Base-by-base conservation (phyloP, 2,888 invertebrate species). In the Idaea straminata region DNA sequence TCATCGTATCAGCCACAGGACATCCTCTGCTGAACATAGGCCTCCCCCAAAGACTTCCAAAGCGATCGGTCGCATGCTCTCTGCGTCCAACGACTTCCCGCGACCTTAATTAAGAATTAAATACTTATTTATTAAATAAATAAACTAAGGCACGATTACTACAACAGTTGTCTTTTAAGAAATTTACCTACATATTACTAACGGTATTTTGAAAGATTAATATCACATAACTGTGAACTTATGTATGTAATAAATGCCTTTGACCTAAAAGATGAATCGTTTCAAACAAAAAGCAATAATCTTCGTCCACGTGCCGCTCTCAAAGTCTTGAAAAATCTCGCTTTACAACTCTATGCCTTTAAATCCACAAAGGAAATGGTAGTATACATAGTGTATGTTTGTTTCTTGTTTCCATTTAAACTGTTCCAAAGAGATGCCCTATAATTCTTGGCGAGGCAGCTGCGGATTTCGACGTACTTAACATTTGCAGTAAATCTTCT, bases 391-490 rank as follows among this genome's bases (percentile, higher is more conserved):
- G 76, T 73, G 76, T 76, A 74, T 72, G 76, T 77, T 77, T 77
- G 74, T 75, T 77, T 72, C 75, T 76, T 81, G 81, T 79, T 81
- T 78, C 78, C 77, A 82, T 81, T 83, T 77, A 73, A 79, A 75
- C 69, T 72, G 74, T 69, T 77, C 71, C 71, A 77, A 81, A 81
- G 80, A 80, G 77, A 77, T 80, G 74, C 72, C 76, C 73, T 76
- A 76, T 72, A 76, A 78, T 77, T 78, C 75, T 74, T 76, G 70
- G 75, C 70, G 74, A 73, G 71, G 73, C 74, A 73, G 73, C 74
- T 68, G 69, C 72, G 74, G 68, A 68, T 74, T 72, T 69, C 66
- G 71, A 65, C 69, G 72, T 73, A 67, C 70, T 69, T 73, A 74
- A 72, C 71, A 72, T 69, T 70, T 70, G 62, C 58, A 70, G 67